Percentiles rank a stretch among this genome's conserved stretches.
Conservation (phyloP, 2,797 vertebrate species). For the Eleutherodactylus coqui region DNA sequence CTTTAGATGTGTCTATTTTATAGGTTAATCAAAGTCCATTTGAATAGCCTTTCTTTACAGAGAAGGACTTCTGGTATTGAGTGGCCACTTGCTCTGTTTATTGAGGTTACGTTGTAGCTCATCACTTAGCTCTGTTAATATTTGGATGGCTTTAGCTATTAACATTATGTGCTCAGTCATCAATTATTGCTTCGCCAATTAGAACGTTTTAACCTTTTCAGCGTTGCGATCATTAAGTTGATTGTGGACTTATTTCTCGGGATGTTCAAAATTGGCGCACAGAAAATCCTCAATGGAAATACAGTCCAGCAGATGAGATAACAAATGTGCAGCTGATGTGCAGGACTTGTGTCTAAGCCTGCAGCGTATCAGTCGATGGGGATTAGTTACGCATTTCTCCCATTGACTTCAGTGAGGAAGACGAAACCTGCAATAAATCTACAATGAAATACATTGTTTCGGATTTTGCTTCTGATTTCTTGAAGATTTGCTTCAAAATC, state of each 20-base stretch:
- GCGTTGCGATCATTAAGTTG: background rate
- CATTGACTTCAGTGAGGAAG: too few species aligned
- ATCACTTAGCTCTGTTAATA: slow-evolving; percentile 10
- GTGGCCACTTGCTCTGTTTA: background rate
- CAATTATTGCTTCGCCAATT: background rate
- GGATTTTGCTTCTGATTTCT: too few species aligned
- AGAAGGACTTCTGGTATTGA: background rate
- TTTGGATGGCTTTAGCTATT: slow-evolving; percentile 19
- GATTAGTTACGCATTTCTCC: too few species aligned
- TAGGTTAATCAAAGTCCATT: slow-evolving; percentile 21
- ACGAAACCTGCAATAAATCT: too few species aligned
- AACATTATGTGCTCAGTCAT: slow-evolving; percentile 12
- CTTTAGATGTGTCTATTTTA: background rate
- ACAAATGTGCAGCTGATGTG: too few species aligned
- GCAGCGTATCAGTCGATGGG: too few species aligned
- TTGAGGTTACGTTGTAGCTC: slow-evolving; percentile 18
- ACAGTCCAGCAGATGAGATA: too few species aligned
- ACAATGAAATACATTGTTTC: too few species aligned
- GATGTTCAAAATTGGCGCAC: too few species aligned
- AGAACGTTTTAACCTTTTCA: background rate
- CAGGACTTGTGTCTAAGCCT: too few species aligned
- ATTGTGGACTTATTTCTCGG: background rate
- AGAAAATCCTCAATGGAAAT: too few species aligned
- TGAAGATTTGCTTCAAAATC: too few species aligned
- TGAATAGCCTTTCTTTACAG: slow-evolving; percentile 17